These are phyloP conservation scores for Myotis myotis DNA, from an alignment of 2,797 vertebrate species.

Conservation along the genomic window DNA sequence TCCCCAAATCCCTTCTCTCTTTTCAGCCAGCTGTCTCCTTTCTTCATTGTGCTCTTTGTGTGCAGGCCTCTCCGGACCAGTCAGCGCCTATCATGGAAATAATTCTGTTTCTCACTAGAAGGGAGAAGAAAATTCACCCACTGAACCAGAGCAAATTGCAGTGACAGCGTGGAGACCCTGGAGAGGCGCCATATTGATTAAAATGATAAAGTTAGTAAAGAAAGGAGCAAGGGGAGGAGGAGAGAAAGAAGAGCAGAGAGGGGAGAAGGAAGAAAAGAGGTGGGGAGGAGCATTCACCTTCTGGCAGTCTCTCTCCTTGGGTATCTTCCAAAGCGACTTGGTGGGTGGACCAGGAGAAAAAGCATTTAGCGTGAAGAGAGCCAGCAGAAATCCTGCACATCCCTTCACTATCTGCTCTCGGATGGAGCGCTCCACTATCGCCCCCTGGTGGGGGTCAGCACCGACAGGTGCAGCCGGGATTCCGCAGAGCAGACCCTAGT, in stretches of 20 bases:
- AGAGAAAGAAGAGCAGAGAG: neutral
- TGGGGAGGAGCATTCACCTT: neutral
- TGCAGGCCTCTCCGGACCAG: neutral
- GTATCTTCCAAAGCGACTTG: neutral
- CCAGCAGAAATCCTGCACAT: neutral
- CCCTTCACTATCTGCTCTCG: rapidly evolving
- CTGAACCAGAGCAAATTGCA: slow-evolving; percentile 57
- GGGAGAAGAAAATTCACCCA: slow-evolving; percentile 47
- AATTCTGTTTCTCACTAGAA: slow-evolving; percentile 61
- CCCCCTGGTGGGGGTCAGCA: slow-evolving; percentile 15
- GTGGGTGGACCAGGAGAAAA: neutral
- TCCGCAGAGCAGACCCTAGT: neutral
- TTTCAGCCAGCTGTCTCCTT: slow-evolving; percentile 76
- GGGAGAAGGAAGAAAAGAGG: neutral
- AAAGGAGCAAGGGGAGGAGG: neutral
- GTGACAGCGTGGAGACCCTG: slow-evolving; percentile 23
- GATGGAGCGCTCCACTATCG: neutral
- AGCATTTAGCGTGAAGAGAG: neutral
- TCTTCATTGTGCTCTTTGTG: slow-evolving; percentile 66
- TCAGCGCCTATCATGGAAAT: slow-evolving; percentile 51
- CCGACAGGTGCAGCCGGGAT: neutral
- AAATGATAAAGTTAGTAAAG: slow-evolving; percentile 2
- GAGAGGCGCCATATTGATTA: slow-evolving; percentile 6
- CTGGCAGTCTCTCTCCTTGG: neutral
- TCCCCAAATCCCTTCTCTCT: slow-evolving; percentile 75